Conservation (phyloP, 2,113 vertebrate genomes). For the Macroglossus sobrinus region DNA sequence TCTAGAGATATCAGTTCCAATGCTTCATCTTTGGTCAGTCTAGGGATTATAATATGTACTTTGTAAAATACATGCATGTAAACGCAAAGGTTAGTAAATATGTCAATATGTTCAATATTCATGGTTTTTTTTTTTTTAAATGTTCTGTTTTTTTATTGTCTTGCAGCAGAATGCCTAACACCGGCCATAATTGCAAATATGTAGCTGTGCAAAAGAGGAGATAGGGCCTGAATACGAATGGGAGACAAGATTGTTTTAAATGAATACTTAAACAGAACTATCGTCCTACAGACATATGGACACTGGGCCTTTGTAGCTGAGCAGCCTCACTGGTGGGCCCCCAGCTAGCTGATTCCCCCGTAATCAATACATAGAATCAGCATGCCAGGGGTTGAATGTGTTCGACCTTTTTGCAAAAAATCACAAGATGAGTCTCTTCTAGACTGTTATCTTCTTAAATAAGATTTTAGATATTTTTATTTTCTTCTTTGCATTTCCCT, state of each 20-base stretch:
- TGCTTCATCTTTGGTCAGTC: not conserved
- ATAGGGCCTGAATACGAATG: conserved; percentile 77
- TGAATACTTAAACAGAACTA: conserved; percentile 73
- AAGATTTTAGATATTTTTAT: conserved; percentile 8
- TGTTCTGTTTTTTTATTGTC: conserved; percentile 75
- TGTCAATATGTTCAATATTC: not conserved
- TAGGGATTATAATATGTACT: not conserved
- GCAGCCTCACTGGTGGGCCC: conserved; percentile 48
- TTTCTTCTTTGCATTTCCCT: not conserved
- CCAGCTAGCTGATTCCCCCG: not conserved
- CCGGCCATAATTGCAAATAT: conserved; percentile 74
- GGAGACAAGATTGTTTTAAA: conserved; percentile 71
- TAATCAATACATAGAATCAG: conserved; percentile 42
- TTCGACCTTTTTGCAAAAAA: no score
- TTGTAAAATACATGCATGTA: not conserved
- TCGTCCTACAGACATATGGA: conserved; percentile 66
- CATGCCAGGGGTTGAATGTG: conserved; percentile 27
- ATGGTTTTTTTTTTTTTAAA: not conserved
- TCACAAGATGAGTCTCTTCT: conserved; percentile 30
- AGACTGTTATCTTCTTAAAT: conserved; percentile 37
- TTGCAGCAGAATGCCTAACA: conserved; percentile 75
- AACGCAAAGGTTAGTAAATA: not conserved
- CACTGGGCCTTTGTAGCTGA: not conserved
- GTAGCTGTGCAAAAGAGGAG: conserved; percentile 78
- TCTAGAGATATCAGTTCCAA: not conserved